phyloP scores from a whole-genome alignment of 2,888 invertebrate species.

The Eulithis testata region DNA sequence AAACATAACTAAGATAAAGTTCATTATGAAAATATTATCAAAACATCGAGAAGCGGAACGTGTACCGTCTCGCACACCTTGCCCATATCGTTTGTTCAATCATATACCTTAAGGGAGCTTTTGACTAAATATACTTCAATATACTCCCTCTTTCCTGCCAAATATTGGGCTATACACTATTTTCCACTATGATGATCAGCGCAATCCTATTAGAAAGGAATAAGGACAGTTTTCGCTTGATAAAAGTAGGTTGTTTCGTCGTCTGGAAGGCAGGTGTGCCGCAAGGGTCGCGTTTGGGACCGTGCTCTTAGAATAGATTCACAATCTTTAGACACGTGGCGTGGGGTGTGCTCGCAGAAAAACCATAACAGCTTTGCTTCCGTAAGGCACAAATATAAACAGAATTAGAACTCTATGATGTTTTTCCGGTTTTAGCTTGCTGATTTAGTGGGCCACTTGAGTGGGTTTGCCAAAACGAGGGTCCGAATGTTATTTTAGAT shows the following conservation, averaged over 20 bases:
- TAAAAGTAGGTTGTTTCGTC: conserved; percentile 40
- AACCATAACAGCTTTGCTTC: conserved; percentile 78
- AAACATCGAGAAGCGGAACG: conserved; percentile 59
- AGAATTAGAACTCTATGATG: conserved; percentile 80
- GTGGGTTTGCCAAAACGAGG: conserved; percentile 69
- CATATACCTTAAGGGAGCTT: conserved; percentile 74
- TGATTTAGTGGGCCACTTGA: conserved; percentile 65
- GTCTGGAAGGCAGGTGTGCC: conserved; percentile 76
- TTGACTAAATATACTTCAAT: conserved; percentile 82
- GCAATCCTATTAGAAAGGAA: conserved; percentile 47
- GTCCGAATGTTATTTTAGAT: conserved; percentile 47
- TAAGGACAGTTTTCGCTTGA: conserved; percentile 52
- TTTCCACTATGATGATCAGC: conserved; percentile 36
- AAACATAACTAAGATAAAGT: conserved; percentile 44
- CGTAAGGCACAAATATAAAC: conserved; percentile 79
- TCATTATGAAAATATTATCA: conserved; percentile 55
- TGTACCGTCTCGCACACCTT: conserved; percentile 72
- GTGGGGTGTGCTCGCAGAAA: conserved; percentile 74
- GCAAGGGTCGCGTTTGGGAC: conserved; percentile 70
- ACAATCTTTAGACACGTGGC: conserved; percentile 79
- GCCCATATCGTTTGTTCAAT: conserved; percentile 79
- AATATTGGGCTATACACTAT: conserved; percentile 70
- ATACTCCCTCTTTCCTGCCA: conserved; percentile 83
- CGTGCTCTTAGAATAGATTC: conserved; percentile 78
- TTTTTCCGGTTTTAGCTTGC: conserved; percentile 79